These are phyloP conservation scores for Menidia menidia DNA, from an alignment of 2,797 vertebrate species.

Conservation along the genomic window DNA sequence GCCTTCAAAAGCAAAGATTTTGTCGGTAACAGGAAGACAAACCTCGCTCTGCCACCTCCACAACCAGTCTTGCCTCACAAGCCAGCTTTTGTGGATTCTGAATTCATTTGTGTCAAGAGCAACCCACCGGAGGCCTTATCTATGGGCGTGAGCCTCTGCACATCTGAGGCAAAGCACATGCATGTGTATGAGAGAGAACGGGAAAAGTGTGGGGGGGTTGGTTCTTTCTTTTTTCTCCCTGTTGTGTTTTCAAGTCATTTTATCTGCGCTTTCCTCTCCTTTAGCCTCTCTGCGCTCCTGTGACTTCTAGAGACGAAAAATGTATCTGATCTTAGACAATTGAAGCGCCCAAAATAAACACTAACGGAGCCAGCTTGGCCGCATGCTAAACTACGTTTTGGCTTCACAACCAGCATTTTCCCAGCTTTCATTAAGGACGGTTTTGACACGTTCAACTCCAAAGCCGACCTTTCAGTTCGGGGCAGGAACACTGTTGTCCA, in stretches of 20 bases:
- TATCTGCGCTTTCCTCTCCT: background rate
- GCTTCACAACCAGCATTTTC: background rate
- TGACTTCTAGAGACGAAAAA: constrained; percentile 15
- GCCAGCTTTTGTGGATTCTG: constrained; percentile 70
- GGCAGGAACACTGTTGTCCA: background rate
- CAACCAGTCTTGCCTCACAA: constrained; percentile 32
- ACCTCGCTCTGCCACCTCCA: constrained; percentile 36
- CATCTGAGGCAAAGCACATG: constrained; percentile 34
- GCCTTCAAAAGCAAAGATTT: constrained; percentile 36
- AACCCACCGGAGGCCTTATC: constrained; percentile 59
- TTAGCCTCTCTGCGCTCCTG: constrained; percentile 4
- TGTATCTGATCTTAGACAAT: background rate
- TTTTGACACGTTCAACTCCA: background rate
- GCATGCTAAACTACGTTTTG: background rate
- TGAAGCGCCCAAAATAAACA: background rate
- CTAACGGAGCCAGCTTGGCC: background rate
- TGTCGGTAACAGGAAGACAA: constrained; percentile 34
- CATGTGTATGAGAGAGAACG: constrained; percentile 5
- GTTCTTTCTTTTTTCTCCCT: constrained; percentile 7
- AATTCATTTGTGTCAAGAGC: constrained; percentile 77
- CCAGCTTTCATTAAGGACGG: background rate
- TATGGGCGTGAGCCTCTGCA: constrained; percentile 41
- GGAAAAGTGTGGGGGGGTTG: constrained; percentile 17
- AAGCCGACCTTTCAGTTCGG: background rate
- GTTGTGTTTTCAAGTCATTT: constrained; percentile 1